A percentile compares a stretch with the other conserved stretches of the same genome.
These are phyloP conservation scores for Glyptemys insculpta DNA, from an alignment of 2,797 vertebrate species.

Conservation along the genomic window DNA sequence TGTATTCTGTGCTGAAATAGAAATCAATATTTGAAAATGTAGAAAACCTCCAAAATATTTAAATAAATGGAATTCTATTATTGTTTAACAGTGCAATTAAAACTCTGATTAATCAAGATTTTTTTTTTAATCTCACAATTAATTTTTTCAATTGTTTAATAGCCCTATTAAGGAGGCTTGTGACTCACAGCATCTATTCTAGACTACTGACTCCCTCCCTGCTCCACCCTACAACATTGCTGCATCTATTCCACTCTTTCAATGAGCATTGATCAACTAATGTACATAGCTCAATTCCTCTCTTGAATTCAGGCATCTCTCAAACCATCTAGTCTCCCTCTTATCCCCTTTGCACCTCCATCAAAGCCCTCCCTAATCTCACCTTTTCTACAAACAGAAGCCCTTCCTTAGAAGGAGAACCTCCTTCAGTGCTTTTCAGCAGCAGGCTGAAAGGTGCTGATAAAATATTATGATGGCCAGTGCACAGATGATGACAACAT, in stretches of 20 bases:
- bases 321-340: fast-evolving
- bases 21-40: too few species aligned
- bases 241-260: background rate
- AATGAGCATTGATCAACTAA: background rate
- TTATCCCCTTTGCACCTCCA: background rate
- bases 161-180: background rate
- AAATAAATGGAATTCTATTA: too few species aligned
- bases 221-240: background rate
- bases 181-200: background rate
- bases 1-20: too few species aligned
- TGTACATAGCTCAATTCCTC: background rate
- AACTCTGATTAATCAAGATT: too few species aligned
- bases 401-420: background rate
- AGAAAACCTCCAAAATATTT: too few species aligned
- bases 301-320: background rate
- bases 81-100: too few species aligned
- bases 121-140: too few species aligned
- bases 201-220: background rate
- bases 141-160: too few species aligned
- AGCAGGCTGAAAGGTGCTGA: background rate
- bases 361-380: background rate
- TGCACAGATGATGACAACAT: fast-evolving
- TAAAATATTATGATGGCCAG: fast-evolving
- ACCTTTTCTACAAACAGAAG: background rate
- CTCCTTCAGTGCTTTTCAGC: background rate